Evolutionary conservation across 2,797 vertebrate species (phyloP).

Genomic region (Arvicola amphibius): DNA sequence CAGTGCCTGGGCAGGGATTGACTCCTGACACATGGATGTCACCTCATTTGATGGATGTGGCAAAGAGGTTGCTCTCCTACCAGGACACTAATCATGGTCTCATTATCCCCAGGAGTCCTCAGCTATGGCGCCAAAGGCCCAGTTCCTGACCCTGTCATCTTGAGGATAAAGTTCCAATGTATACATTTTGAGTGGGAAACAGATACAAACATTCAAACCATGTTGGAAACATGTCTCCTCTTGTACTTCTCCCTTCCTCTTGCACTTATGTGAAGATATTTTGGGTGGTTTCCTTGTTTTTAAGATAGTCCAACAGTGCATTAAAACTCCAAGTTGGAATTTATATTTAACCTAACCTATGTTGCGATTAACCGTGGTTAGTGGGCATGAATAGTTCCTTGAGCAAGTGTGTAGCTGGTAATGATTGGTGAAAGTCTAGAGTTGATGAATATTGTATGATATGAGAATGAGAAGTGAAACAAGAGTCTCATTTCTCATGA

Average conservation of each 20-base stretch:
- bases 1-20: neutral
- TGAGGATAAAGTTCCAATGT: neutral
- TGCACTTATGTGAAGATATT: neutral
- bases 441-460: neutral
- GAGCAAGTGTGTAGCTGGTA: neutral
- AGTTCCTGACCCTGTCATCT: neutral
- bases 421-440: neutral
- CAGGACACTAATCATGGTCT: neutral
- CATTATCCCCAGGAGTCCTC: neutral
- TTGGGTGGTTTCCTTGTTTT: neutral
- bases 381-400: neutral
- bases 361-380: neutral
- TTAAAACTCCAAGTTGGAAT: neutral
- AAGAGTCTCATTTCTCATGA: neutral
- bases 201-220: neutral
- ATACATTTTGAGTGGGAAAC: neutral
- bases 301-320: neutral
- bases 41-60: neutral
- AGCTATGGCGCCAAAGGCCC: neutral
- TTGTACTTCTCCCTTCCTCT: neutral
- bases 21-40: neutral
- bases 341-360: neutral
- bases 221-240: neutral
- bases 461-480: too few species aligned
- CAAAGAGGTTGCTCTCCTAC: neutral